Percentiles rank a stretch among this genome's conserved stretches.
Conservation (phyloP, 2,113 vertebrate species). For the Saccopteryx bilineata region DNA sequence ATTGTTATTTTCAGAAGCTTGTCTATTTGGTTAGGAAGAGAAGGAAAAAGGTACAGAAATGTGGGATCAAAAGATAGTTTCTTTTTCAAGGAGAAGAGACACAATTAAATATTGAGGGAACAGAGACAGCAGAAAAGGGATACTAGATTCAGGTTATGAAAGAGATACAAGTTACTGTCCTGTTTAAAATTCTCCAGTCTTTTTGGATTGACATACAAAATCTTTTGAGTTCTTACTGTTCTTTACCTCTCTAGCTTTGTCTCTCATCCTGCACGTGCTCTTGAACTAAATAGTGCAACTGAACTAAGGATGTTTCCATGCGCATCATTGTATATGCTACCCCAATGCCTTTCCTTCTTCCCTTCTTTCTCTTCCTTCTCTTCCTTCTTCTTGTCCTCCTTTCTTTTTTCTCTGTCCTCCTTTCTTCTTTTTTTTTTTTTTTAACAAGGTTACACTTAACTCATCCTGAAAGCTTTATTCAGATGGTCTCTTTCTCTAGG, state of each 20-base stretch:
- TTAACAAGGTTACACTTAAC: background rate
- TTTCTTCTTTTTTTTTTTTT: background rate
- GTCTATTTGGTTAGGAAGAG: background rate
- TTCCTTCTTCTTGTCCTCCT: too few relatives aligned
- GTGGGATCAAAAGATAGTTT: background rate
- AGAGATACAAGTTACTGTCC: background rate
- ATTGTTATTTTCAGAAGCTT: constrained; percentile 21
- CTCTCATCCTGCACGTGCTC: background rate
- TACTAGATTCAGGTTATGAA: background rate
- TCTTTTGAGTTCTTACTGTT: background rate
- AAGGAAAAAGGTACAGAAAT: background rate
- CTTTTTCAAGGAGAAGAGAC: background rate
- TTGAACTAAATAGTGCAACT: background rate
- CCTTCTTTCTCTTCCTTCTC: background rate
- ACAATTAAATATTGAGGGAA: background rate
- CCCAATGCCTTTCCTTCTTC: background rate
- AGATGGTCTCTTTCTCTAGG: background rate
- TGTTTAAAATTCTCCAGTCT: background rate
- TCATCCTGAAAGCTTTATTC: background rate
- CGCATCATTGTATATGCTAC: background rate
- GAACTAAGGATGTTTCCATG: background rate
- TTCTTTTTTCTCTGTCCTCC: background rate
- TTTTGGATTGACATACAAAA: background rate
- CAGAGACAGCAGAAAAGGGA: background rate
- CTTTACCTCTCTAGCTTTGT: background rate